These are phyloP conservation scores for Glyptemys insculpta DNA, from an alignment of 2,797 vertebrate species.

Conservation along the genomic window DNA sequence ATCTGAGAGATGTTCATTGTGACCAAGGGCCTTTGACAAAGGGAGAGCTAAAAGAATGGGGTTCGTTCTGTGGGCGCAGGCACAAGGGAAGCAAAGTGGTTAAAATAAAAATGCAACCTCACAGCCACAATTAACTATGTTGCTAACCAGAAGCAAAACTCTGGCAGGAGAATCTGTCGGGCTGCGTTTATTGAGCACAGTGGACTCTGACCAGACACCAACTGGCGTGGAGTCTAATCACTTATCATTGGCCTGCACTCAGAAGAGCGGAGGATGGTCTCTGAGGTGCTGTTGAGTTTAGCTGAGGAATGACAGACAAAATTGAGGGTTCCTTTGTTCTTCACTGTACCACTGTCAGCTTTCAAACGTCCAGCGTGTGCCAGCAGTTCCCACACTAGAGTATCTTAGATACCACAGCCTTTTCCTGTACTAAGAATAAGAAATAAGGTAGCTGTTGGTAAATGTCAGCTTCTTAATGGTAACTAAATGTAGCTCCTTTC, in stretches of 20 bases:
- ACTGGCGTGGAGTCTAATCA: background rate
- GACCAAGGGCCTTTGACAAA: background rate
- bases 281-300: background rate
- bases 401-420: background rate
- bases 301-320: background rate
- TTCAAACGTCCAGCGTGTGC: background rate
- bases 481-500: background rate
- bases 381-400: background rate
- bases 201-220: background rate
- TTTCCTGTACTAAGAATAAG: background rate
- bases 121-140: background rate
- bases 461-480: background rate
- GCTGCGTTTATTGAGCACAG: background rate
- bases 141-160: background rate
- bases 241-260: background rate
- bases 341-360: background rate
- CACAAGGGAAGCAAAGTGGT: background rate
- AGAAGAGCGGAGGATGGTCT: background rate
- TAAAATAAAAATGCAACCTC: background rate
- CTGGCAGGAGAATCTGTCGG: background rate
- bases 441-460: background rate
- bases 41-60: background rate
- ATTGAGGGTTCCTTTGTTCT: background rate
- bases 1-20: background rate
- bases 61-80: background rate